Conservation (phyloP, 2,797 vertebrate species). For the Cyclura pinguis region DNA sequence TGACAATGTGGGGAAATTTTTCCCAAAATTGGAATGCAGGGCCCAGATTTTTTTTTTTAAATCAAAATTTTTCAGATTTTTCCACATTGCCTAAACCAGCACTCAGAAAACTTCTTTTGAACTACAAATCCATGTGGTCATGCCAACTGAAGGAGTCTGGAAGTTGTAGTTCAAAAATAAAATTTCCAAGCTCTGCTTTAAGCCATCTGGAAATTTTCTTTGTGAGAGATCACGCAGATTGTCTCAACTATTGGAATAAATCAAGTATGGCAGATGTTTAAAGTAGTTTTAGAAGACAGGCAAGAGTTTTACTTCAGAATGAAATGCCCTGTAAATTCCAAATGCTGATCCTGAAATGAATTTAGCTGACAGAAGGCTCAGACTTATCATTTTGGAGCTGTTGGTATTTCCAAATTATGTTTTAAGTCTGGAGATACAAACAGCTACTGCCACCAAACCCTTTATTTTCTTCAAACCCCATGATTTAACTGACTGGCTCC, state of each 20-base stretch:
- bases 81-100: no score
- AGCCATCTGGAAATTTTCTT: background rate
- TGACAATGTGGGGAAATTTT: background rate
- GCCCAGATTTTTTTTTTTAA: no score
- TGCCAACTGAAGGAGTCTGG: no score
- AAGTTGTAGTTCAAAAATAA: no score
- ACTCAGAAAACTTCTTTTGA: no score
- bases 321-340: background rate
- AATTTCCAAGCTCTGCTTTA: background rate
- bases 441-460: background rate
- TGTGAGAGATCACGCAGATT: background rate
- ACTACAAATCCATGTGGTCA: no score
- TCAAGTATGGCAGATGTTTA: background rate
- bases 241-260: background rate
- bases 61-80: no score
- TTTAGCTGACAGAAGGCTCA: constrained; percentile 10
- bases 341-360: background rate
- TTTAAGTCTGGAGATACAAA: background rate
- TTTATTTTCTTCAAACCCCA: constrained; percentile 10
- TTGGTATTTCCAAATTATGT: background rate
- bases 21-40: no score
- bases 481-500: background rate
- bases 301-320: background rate
- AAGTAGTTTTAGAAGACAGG: background rate
- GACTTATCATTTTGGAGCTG: background rate